A percentile compares a stretch with the other conserved stretches of the same genome.
phyloP scores from a whole-genome alignment of 1,140 invertebrate genomes.

The Plectrocnemia conspersa region DNA sequence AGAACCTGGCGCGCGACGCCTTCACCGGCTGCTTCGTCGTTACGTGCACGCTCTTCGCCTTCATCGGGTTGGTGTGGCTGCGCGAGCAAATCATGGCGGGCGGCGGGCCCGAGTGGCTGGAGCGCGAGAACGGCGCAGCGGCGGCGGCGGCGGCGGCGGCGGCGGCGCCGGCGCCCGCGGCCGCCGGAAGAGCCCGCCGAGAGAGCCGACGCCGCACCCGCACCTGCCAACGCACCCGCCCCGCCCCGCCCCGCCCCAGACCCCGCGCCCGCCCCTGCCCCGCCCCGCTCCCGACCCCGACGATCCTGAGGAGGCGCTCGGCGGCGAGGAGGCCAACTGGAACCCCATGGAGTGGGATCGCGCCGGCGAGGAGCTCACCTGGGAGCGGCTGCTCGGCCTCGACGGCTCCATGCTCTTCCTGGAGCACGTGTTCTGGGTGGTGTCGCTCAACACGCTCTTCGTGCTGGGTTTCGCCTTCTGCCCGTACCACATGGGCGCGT shows the following conservation, averaged over 20 bases:
- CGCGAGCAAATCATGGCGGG: conserved; percentile 97
- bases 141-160: conserved; percentile 34
- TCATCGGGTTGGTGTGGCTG: conserved; percentile 95
- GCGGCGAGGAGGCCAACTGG: conserved; percentile 79
- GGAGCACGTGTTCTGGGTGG: conserved; percentile 99
- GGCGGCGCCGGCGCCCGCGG: conserved; percentile 36
- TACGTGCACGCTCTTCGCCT: conserved; percentile 92
- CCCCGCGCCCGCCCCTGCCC: conserved; percentile 38
- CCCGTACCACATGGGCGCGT: conserved; percentile 91
- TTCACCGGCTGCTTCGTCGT: conserved; percentile 97
- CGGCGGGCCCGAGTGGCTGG: conserved; percentile 92
- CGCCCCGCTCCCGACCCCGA: conserved; percentile 42
- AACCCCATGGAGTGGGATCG: conserved; percentile 98
- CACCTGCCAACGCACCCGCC: neutral
- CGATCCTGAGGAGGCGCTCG: conserved; percentile 46
- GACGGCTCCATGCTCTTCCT: conserved; percentile 96
- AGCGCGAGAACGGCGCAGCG: conserved; percentile 58
- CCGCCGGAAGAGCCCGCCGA: conserved; percentile 44
- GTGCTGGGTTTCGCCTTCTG: conserved; percentile 93
- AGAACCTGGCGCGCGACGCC: conserved; percentile 88
- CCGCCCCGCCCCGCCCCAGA: conserved; percentile 1
- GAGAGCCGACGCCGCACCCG: conserved; percentile 21
- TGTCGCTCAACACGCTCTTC: conserved; percentile 94
- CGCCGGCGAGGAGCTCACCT: conserved; percentile 95
- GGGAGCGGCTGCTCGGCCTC: conserved; percentile 92